These are phyloP conservation scores for Eubucco bourcierii DNA, from an alignment of 2,113 vertebrate species.

Conservation along the genomic window DNA sequence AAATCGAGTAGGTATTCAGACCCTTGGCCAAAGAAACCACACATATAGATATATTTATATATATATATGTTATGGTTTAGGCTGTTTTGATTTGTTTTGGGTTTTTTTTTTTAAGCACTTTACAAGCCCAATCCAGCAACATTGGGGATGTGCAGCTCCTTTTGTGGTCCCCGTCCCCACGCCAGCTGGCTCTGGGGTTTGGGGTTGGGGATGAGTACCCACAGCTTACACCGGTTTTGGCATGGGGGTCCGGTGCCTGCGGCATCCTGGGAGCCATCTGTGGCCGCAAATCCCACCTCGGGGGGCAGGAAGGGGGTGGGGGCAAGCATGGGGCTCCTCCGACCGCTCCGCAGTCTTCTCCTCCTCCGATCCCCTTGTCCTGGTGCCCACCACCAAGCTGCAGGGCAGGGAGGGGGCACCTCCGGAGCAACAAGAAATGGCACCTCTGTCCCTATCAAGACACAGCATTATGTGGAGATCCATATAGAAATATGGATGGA, in stretches of 20 bases:
- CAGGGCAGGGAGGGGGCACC: neutral
- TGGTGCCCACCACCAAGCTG: neutral
- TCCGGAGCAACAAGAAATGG: conserved; percentile 55
- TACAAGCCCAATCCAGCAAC: conserved; percentile 38
- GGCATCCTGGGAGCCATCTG: neutral
- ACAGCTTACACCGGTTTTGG: neutral
- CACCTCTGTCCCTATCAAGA: conserved; percentile 66
- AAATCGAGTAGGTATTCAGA: conserved; percentile 68
- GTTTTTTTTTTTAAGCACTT: conserved; percentile 57
- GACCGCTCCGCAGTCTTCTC: neutral
- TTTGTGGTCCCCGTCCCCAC: neutral
- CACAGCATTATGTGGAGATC: conserved; percentile 70
- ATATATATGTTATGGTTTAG: neutral
- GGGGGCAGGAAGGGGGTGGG: neutral
- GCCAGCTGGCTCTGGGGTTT: neutral
- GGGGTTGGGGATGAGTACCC: neutral
- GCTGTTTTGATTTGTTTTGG: no score
- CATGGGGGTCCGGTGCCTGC: neutral
- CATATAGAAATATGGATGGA: conserved; percentile 75
- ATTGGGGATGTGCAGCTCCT: neutral
- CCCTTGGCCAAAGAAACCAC: conserved; percentile 70
- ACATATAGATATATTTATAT: conserved; percentile 36
- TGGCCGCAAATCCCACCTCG: neutral
- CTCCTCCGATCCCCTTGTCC: neutral
- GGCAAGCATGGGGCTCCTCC: neutral